A percentile compares a stretch with the other conserved stretches of the same genome.
Evolutionary conservation across 2,113 vertebrate species (phyloP).

Genomic region (Australoheros scitulus): DNA sequence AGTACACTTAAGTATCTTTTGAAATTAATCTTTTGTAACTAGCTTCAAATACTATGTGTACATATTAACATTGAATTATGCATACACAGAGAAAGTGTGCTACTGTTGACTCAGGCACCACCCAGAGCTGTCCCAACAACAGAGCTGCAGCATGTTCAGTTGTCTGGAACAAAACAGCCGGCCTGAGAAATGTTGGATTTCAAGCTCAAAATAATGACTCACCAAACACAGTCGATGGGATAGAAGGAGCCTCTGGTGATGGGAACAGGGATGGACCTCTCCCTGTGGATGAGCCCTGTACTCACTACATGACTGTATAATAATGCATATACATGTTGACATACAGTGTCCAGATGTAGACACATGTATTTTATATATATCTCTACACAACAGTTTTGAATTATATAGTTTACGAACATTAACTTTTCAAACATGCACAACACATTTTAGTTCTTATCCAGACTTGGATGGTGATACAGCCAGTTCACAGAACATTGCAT

Average conservation of each 20-base stretch:
- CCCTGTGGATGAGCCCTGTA: conserved; percentile 20
- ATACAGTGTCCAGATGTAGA: neutral
- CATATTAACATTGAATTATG: neutral
- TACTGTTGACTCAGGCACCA: conserved; percentile 14
- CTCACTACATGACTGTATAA: neutral
- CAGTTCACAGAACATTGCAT: conserved; percentile 36
- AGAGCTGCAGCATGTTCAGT: conserved; percentile 9
- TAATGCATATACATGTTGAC: neutral
- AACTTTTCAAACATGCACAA: conserved; percentile 2
- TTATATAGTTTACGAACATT: neutral
- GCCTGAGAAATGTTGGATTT: conserved; percentile 20
- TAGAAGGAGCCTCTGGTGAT: conserved; percentile 14
- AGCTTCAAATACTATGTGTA: neutral
- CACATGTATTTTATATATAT: neutral
- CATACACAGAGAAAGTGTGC: neutral
- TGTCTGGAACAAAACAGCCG: conserved; percentile 10
- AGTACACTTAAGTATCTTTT: neutral
- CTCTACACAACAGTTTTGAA: neutral
- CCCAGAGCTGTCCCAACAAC: neutral
- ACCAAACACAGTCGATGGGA: conserved; percentile 36
- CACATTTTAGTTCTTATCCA: conserved; percentile 28
- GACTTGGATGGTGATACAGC: conserved; percentile 17
- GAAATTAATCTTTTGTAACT: neutral
- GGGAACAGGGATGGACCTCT: neutral
- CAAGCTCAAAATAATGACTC: conserved; percentile 38